Evolutionary conservation across 2,888 invertebrate genomes (phyloP), one percentile per base, ranked within the genome.

Genomic region (Philaethria dido): DNA sequence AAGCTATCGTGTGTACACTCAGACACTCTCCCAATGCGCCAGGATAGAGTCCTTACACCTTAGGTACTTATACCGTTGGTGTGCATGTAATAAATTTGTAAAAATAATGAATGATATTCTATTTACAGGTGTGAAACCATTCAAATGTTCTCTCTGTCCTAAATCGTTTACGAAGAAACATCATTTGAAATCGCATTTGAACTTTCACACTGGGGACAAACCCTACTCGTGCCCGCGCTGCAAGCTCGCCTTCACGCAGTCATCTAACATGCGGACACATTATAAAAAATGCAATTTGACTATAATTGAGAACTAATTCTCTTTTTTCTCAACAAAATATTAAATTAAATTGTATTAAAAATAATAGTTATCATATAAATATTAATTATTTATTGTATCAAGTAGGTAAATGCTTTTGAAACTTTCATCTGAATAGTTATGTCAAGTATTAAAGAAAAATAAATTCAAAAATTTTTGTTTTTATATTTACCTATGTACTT

Each of bases 111-210:
- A 8, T 33, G 4, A 33, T 33, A 6, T 6, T 33, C 9, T 33
- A 36, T 72, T 76, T 74, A 69, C 84, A 95, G 97, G 97, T 54
- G 94, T 96, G 8, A 96, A 97, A 78, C 97, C 97, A 0, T 97
- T 94, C 74, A 93, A 93, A 20, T 94, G 94, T 71, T 93, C 93
- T 1, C 81, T 95, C 36, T 96, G 96, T 75, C 92, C 94, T 9
- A 97, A 97, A 79, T 96, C 96, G 8, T 97, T 97, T 84, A 97
- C 97, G 47, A 97, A 97, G 88, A 97, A 97, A 75, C 97, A 97
- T 78, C 97, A 97, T 77, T 90, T 97, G 50, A 96, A 97, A 85
- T 96, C 97, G 0, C 97, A 97, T 82, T 93, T 97, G 78, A 97
- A 97, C 84, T 97, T 96, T 80, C 97, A 97, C 83, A 96, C 96